These are phyloP conservation scores for Reticulitermes speratus DNA, from an alignment of 1,140 invertebrate genomes.

Conservation along the genomic window DNA sequence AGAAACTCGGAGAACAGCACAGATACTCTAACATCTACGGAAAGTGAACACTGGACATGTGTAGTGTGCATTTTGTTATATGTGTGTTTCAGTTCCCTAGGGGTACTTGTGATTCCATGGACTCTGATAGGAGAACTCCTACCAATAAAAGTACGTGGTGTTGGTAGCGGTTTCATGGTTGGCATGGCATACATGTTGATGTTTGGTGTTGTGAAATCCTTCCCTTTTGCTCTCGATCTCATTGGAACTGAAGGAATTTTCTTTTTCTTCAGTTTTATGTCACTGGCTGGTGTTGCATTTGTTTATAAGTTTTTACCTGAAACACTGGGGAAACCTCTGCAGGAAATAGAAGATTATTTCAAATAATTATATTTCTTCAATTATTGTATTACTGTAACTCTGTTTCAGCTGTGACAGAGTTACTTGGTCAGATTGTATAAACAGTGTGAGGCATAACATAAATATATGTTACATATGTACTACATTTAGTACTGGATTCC, in stretches of 20 bases:
- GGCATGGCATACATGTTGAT: constrained; percentile 62
- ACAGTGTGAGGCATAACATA: too few relatives aligned
- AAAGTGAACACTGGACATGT: constrained; percentile 46
- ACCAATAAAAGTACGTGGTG: constrained; percentile 55
- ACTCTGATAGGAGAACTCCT: constrained; percentile 56
- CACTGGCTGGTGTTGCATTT: constrained; percentile 56
- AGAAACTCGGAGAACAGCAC: background rate
- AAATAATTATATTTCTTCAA: background rate
- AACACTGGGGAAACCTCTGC: constrained; percentile 67
- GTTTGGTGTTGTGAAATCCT: constrained; percentile 64
- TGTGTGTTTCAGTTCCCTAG: constrained; percentile 55
- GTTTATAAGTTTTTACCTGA: constrained; percentile 67
- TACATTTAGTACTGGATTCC: too few relatives aligned
- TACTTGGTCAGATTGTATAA: too few relatives aligned
- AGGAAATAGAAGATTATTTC: constrained; percentile 54
- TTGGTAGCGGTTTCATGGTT: constrained; percentile 56
- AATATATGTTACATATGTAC: too few relatives aligned
- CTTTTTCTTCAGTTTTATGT: constrained; percentile 60
- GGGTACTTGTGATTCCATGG: constrained; percentile 64
- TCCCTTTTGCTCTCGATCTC: constrained; percentile 53
- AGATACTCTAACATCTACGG: background rate
- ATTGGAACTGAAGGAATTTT: constrained; percentile 58
- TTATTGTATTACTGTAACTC: too few relatives aligned
- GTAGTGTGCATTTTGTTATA: constrained; percentile 53
- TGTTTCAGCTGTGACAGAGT: too few relatives aligned